Conservation (phyloP, 1,140 invertebrate species). For the Andricus grossulariae region DNA sequence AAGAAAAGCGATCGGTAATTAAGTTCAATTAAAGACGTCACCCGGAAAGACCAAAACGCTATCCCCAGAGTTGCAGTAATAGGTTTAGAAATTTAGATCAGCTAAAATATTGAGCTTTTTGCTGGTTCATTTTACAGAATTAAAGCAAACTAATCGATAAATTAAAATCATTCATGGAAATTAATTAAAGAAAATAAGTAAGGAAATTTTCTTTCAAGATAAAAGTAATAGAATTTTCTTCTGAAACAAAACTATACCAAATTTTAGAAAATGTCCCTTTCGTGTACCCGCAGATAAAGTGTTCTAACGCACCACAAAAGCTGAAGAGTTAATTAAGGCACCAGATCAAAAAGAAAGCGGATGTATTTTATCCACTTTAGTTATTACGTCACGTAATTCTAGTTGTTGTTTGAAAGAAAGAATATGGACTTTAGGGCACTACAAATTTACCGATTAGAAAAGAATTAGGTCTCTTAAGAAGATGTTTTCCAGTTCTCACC, state of each 20-base stretch:
- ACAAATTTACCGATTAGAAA: constrained; percentile 35
- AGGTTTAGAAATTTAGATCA: not conserved
- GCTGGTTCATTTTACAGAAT: not conserved
- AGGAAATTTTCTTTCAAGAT: no score
- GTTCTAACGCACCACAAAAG: no score
- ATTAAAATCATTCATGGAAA: no score
- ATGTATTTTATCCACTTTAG: constrained; percentile 59
- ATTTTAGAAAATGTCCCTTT: no score
- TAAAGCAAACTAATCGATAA: not conserved
- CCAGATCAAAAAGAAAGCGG: constrained; percentile 42
- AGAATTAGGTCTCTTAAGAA: not conserved
- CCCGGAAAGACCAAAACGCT: constrained; percentile 42
- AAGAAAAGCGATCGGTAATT: constrained; percentile 57
- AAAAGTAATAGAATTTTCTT: no score
- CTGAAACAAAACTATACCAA: no score
- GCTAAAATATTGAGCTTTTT: not conserved
- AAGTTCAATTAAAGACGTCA: constrained; percentile 61
- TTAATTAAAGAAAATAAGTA: no score
- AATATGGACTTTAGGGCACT: constrained; percentile 40
- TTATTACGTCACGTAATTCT: constrained; percentile 52
- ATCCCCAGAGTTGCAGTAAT: constrained; percentile 27
- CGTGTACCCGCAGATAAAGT: no score
- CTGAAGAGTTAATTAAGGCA: no score
- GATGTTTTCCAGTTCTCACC: constrained; percentile 32
- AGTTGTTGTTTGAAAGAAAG: constrained; percentile 39